phyloP scores from a whole-genome alignment of 2,888 invertebrate genomes.

The Kuschelorhynchus macadamiae region DNA sequence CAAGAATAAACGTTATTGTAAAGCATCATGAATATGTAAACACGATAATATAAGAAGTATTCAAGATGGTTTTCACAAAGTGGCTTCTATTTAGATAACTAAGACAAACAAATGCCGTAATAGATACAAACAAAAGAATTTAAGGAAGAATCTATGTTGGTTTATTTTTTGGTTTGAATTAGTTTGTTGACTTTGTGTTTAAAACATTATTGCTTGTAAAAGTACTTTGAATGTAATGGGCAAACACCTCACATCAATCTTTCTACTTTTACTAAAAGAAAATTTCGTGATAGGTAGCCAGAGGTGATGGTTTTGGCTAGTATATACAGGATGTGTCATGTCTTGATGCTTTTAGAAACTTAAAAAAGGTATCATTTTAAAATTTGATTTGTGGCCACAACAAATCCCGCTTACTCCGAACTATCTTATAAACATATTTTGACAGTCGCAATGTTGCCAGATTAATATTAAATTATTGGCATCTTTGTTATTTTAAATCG shows the following conservation, averaged over 20 bases:
- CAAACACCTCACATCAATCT: not conserved
- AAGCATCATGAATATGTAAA: constrained; percentile 37
- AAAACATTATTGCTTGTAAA: constrained; percentile 12
- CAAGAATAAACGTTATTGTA: constrained; percentile 31
- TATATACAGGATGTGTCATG: too few species aligned
- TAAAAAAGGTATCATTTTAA: too few species aligned
- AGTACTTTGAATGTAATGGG: not conserved
- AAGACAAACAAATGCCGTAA: constrained; percentile 30
- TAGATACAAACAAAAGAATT: constrained; percentile 38
- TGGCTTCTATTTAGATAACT: constrained; percentile 35
- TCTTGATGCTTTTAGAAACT: too few species aligned
- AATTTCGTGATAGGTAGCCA: too few species aligned
- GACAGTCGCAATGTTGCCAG: too few species aligned
- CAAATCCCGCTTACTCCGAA: too few species aligned
- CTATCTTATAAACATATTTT: too few species aligned
- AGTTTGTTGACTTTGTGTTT: constrained; percentile 22
- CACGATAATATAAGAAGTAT: constrained; percentile 30
- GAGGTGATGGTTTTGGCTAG: too few species aligned
- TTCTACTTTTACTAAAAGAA: too few species aligned
- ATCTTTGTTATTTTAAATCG: too few species aligned
- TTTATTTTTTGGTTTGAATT: constrained; percentile 17
- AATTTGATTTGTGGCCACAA: too few species aligned
- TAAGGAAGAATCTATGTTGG: constrained; percentile 21
- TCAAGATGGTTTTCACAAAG: constrained; percentile 26
- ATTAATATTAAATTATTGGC: too few species aligned